A percentile compares a stretch with the other conserved stretches of the same genome.
These are phyloP conservation scores for Ichneumon xanthorius DNA, from an alignment of 2,888 invertebrate genomes.

Conservation along the genomic window DNA sequence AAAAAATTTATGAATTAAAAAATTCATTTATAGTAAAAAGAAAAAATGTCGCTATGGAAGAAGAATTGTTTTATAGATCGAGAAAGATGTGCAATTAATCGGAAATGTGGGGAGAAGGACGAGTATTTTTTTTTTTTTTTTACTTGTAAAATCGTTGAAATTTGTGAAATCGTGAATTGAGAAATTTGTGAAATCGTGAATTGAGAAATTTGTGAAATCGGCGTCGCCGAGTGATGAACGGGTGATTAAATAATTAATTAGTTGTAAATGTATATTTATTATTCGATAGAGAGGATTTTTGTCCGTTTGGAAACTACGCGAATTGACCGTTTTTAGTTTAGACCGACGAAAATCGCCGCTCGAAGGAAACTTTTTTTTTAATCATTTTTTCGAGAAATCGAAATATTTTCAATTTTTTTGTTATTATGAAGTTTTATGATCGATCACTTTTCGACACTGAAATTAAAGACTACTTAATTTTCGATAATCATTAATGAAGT, in stretches of 20 bases:
- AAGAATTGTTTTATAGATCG: constrained; percentile 29
- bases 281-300: constrained; percentile 28
- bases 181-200: no score
- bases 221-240: constrained; percentile 8
- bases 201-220: not conserved
- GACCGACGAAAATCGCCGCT: not conserved
- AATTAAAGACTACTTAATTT: no score
- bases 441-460: no score
- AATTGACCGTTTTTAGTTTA: not conserved
- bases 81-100: constrained; percentile 43
- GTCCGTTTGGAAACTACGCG: not conserved
- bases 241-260: constrained; percentile 26
- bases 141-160: not conserved
- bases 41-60: not conserved
- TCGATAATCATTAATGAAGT: no score
- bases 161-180: no score
- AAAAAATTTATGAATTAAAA: not conserved
- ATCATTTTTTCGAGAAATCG: no score
- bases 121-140: no score
- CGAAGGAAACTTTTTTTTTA: not conserved
- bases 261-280: constrained; percentile 56
- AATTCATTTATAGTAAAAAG: no score
- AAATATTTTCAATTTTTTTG: no score
- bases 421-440: no score
- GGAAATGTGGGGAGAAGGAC: not conserved